Base-by-base conservation (phyloP, 2,888 invertebrate genomes). In the Sarcophaga caerulescens region DNA sequence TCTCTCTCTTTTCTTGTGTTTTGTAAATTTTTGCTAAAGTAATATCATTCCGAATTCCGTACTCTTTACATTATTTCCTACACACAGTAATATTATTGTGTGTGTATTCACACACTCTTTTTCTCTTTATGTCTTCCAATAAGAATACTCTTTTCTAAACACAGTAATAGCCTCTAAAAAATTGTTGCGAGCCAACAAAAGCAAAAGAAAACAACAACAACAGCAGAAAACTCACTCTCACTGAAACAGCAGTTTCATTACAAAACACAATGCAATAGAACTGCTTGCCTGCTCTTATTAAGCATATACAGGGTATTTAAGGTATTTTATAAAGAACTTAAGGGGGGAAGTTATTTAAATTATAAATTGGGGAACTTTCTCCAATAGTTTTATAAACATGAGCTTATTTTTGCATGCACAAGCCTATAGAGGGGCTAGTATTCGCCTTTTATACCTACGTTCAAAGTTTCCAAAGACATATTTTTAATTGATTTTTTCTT, bases 161-260 rank as follows among this genome's bases (percentile, higher is more conserved):
- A 75, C 69, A 84, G 84, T 84, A 84, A 84, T 84, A 80, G 69
- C 84, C 79, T 75, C 84, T 80, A 76, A 75, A 75, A 44, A 60
- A 47, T 19, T 25, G 44, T 70, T 17, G 17, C 35, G 35, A 35
- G 35, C 23, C 23, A 57, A 21, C 21, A 12, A 69, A 79, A 69
- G 35, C 35, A 70, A 19, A 44, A 59, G 1, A 66, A n/a, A n/a
- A 66, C 52, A 11, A 44, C 10, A 47, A 59, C 52, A 65, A n/a
- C 21, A 14, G 44, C n/a, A 47, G 14, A 47, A 10, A 57, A 59
- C 74, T 74, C 45, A 79, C 63, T 74, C 84, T 79, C 79, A 84
- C 59, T 79, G 59, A 44, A 35, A 35, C 8, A 35, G 35, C 35
- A 35, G 35, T 35, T 35, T 35, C 35, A 35, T 8, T 35, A 35